Evolutionary conservation across 2,113 vertebrate genomes (phyloP).

Genomic region (Chamaetylas fuelleborni): DNA sequence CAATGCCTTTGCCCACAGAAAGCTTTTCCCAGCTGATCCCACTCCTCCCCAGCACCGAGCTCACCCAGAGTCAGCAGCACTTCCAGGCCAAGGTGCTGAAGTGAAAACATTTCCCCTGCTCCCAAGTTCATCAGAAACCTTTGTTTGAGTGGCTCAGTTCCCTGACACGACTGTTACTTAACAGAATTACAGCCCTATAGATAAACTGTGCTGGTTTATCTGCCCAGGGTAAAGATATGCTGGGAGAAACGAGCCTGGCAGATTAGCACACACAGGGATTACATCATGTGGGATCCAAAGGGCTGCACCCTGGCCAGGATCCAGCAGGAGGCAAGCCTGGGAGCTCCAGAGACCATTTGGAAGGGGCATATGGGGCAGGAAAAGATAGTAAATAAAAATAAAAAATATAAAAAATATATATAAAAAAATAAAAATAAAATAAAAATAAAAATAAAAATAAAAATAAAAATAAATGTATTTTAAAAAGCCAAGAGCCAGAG

Average conservation of each 20-base stretch:
- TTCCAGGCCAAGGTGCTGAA: background rate
- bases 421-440: background rate
- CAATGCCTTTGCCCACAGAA: background rate
- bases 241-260: background rate
- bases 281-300: background rate
- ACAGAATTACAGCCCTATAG: conserved; percentile 40
- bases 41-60: background rate
- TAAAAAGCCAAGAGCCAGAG: background rate
- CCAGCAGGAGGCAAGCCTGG: background rate
- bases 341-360: background rate
- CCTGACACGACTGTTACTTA: background rate
- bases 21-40: background rate
- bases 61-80: background rate
- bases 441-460: background rate
- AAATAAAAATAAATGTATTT: no score
- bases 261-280: background rate
- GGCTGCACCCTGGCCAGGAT: background rate
- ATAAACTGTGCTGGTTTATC: conserved; percentile 46
- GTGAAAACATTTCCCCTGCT: background rate
- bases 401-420: background rate
- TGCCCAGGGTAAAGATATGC: background rate
- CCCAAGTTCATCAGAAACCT: conserved; percentile 3
- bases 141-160: background rate
- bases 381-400: background rate
- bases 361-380: background rate